Base-by-base conservation (phyloP, 2,797 vertebrate species). In the Hapalemur alaotrensis region DNA sequence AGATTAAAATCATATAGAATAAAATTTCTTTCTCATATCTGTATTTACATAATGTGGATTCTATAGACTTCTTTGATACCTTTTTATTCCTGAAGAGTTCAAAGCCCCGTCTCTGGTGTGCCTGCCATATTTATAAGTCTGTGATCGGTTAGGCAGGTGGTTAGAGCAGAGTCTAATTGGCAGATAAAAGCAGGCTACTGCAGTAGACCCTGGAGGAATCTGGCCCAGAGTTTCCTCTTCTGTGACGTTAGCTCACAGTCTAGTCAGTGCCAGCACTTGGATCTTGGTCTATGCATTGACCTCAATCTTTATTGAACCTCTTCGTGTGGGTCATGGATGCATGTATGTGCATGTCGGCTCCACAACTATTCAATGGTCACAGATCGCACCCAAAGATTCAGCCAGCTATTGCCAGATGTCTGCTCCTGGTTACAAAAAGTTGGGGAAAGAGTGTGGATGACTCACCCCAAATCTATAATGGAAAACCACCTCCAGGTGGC, bases 31-130 rank as follows among this genome's bases (percentile, higher is more conserved):
- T 91, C 86, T 70, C 79, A 73, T 73, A 20, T 12, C 28, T 82
- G 2, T 54, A 18, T 20, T 70, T 95, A 17, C 0, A 9, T 63
- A 79, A 52, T 22, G 9, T 92, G 59, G 46, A 41, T 54, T 41
- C 63, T 83, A 11, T 72, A 50, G 43, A 48, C 79, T 67, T 84
- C 52, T 41, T 79, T 78, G 35, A 52, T 57, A 70, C 13, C 35
- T 73, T 92, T 95, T 80, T 91, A 25, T 89, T 82, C 18, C 52
- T 17, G 8, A 87, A 38, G 63, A 82, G 15, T 92, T 96, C 30
- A 50, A 63, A 89, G 70, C 48, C 46, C 52, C 59, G 23, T 20
- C 38, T 38, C 28, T n/a, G 1, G 23, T 59, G 38, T 23, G 0
- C 50, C 38, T 63, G n/a, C 46, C n/a, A 12, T 73, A 17, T 79